Conservation (phyloP, 2,797 vertebrate species). For the Myripristis jacobus region DNA sequence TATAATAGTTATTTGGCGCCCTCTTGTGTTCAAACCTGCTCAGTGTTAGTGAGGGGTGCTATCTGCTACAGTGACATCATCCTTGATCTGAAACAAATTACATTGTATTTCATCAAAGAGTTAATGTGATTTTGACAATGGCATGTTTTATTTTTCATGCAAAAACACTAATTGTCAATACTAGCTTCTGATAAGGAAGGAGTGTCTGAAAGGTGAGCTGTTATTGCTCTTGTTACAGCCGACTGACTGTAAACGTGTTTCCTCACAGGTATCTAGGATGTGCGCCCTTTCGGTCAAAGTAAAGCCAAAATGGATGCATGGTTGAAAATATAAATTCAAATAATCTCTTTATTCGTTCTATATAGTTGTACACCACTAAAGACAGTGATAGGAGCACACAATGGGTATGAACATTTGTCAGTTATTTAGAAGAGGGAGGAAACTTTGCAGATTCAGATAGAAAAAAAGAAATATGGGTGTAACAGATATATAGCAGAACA, state of each 20-base stretch:
- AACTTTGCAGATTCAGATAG: conserved; percentile 85
- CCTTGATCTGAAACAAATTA: neutral
- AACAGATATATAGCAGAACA: conserved; percentile 69
- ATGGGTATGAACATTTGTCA: conserved; percentile 87
- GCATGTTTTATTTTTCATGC: neutral
- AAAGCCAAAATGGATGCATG: conserved; percentile 81
- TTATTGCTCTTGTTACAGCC: neutral
- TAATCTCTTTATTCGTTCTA: conserved; percentile 93
- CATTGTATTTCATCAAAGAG: too few relatives aligned
- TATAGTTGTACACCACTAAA: conserved; percentile 90
- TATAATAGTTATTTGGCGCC: conserved; percentile 49
- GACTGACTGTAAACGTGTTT: neutral
- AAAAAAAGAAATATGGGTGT: conserved; percentile 83
- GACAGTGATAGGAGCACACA: conserved; percentile 92
- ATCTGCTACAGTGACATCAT: too few relatives aligned
- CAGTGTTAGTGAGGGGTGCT: conserved; percentile 8
- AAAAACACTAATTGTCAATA: neutral
- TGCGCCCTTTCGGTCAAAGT: conserved; percentile 47
- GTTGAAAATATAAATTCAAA: conserved; percentile 91
- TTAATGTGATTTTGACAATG: too few relatives aligned
- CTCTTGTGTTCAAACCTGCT: conserved; percentile 50
- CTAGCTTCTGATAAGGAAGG: neutral
- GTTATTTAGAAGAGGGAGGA: conserved; percentile 85
- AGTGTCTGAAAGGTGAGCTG: too few relatives aligned
- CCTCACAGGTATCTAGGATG: neutral